These are phyloP conservation scores for Liopterus haemorrhoidalis DNA, from an alignment of 2,888 invertebrate genomes.

Conservation along the genomic window DNA sequence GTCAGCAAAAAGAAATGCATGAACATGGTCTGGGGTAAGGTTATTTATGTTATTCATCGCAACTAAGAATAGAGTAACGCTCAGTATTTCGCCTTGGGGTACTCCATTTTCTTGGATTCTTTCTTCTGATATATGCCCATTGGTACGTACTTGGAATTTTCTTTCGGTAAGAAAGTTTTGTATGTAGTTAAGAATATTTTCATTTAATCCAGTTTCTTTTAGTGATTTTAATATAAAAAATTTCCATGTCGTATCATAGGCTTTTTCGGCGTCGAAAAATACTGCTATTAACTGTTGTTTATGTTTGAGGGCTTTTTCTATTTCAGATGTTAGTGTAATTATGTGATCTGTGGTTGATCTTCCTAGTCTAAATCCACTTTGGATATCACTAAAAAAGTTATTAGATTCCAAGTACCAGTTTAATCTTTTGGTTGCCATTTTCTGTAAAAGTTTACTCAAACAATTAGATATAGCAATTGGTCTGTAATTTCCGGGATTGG, in stretches of 20 bases:
- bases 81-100: constrained; percentile 21
- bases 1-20: constrained; percentile 21
- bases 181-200: not conserved
- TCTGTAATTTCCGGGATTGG: constrained; percentile 3
- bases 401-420: not conserved
- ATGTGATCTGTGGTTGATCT: constrained; percentile 1
- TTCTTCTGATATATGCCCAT: not conserved
- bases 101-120: constrained; percentile 19
- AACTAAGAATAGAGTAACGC: constrained; percentile 24
- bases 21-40: constrained; percentile 7
- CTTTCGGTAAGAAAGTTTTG: constrained; percentile 6
- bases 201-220: constrained; percentile 1
- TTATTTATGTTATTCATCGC: constrained; percentile 20
- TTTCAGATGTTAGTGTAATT: not conserved
- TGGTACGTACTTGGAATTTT: not conserved
- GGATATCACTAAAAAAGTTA: not conserved
- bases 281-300: constrained; percentile 6
- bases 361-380: not conserved
- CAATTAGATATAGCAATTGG: constrained; percentile 9
- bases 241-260: constrained; percentile 10
- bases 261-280: constrained; percentile 12
- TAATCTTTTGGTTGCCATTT: constrained; percentile 9
- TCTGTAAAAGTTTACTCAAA: constrained; percentile 7
- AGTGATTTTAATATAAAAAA: not conserved
- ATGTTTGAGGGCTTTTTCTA: not conserved